Base-by-base conservation (phyloP, 2,113 vertebrate genomes). In the Poeciliopsis turrubarensis region DNA sequence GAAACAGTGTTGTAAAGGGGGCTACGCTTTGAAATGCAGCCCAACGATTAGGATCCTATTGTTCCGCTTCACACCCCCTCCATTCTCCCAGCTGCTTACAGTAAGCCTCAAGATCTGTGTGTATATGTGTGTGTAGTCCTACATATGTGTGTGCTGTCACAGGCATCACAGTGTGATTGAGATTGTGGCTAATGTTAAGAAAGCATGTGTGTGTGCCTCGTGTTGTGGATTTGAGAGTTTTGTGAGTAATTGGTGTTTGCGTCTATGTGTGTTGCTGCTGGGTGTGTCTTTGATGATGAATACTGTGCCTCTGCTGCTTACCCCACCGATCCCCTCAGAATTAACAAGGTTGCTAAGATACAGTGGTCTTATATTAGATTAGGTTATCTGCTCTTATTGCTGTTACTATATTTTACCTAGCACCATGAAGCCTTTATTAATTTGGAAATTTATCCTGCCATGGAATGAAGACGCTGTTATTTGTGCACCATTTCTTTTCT, bases 301-400 rank as follows among this genome's bases (percentile, higher is more conserved):
- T 91, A 90, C 86, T 85, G 83, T 81, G 85, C 81, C 87, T 89
- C 86, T 77, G 82, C 86, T 90, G 82, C 85, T 90, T 90, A 92
- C 92, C 88, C 89, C 92, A 72, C 83, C 82, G 91, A 91, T 93
- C 79, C 81, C 87, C 90, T 91, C 89, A 83, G 90, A 94, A 94
- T 94, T 94, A 94, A 92, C 92, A 91, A 91, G 93, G 95, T 95
- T 95, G 95, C 95, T 95, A 95, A 94, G 94, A 94, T 94, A 95
- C 95, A 83, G 89, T 68, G 89, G 86, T 87, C 83, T 94, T 94
- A 92, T 94, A 94, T 94, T 94, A 94, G 92, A 94, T 94, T 94
- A 93, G 89, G 82, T 94, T 94, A 93, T 93, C 92, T 91, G 87
- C 88, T 82, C 78, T 94, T 95, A 93, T 95, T 92, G 90, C 93